Percentiles rank a stretch among this genome's conserved stretches.
Conservation (phyloP, 37 sponge, comb jelly and placozoan species). For the Axinella damicornis region DNA sequence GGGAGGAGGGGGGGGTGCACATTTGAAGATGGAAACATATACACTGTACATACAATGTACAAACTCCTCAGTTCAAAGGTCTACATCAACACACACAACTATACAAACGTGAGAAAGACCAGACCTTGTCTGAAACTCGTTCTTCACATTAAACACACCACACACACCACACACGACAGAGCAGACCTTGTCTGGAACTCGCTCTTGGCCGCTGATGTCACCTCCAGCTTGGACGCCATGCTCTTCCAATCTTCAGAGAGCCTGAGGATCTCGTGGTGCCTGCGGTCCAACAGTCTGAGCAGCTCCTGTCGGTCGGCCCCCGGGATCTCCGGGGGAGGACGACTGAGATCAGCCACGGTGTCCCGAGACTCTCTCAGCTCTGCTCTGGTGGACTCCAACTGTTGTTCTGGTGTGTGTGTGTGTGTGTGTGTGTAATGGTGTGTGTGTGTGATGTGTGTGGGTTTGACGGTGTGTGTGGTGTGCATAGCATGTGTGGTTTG, state of each 20-base stretch:
- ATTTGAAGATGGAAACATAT: background rate
- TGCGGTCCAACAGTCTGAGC: constrained; percentile 73
- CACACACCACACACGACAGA: too few species aligned
- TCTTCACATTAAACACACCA: too few species aligned
- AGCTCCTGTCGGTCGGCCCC: constrained; percentile 79
- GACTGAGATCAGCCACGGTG: constrained; percentile 39
- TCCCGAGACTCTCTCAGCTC: constrained; percentile 37
- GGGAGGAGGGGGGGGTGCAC: background rate
- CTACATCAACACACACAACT: too few species aligned
- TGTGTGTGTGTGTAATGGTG: too few species aligned
- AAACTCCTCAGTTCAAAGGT: too few species aligned
- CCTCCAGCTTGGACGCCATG: constrained; percentile 52
- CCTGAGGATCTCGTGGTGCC: constrained; percentile 66
- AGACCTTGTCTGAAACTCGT: too few species aligned
- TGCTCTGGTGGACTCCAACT: background rate
- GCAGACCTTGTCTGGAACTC: constrained; percentile 47
- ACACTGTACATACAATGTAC: too few species aligned
- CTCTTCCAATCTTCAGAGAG: constrained; percentile 71
- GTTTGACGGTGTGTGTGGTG: too few species aligned
- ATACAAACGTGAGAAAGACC: too few species aligned
- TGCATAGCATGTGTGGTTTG: too few species aligned
- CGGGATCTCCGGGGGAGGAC: constrained; percentile 70
- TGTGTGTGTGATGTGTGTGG: too few species aligned
- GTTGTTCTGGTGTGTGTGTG: constrained; percentile 8
- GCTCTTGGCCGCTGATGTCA: constrained; percentile 28